Evolutionary conservation across 1,140 invertebrate genomes (phyloP), one percentile per base, ranked within the genome.

Genomic region (Bactericera cockerelli): DNA sequence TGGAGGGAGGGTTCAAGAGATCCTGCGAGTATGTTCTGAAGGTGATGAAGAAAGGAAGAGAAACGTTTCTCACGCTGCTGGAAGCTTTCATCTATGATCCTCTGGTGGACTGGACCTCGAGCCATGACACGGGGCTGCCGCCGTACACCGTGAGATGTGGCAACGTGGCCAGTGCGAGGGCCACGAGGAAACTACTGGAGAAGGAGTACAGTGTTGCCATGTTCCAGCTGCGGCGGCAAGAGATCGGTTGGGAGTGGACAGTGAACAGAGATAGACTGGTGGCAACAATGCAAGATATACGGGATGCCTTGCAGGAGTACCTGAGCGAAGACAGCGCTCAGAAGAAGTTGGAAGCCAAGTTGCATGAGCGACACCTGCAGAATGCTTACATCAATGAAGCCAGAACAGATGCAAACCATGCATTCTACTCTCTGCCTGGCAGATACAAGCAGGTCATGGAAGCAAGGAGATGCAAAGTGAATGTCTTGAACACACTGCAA

Each of bases 11-110:
- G 66, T 96, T 92, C 72, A 81, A 90, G 16, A 72, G 86, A 62
- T 86, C 88, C 2, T 93, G 89, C 69, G 89, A 93, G 67, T 84
- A 92, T 69, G 89, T 93, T 1, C 70, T 96, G 58, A 80, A 84
- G 68, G 84, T 87, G 11, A 83, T 95, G 79, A 81, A 89, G 24
- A 81, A 85, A 64, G 88, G 88, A 16, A 77, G 86, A 33, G 89
- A 93, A 73, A 91, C 90, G 0, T 72, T 95, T 28, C 71, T 94
- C 1, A 93, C 89, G 0, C 74, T 95, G 8, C 70, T 96, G 42
- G 91, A 95, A 71, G 89, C 92, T 2, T 95, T 96, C 70, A 87
- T 94, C 26, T 94, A 93, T 71, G 92, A 96, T 76, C 91, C 92
- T 0, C 70, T 95, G 57, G 86, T 95, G 49, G 92, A 95, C 70